These are phyloP conservation scores for Lacerta bilineata DNA, from an alignment of 2,797 vertebrate genomes.

Conservation along the genomic window DNA sequence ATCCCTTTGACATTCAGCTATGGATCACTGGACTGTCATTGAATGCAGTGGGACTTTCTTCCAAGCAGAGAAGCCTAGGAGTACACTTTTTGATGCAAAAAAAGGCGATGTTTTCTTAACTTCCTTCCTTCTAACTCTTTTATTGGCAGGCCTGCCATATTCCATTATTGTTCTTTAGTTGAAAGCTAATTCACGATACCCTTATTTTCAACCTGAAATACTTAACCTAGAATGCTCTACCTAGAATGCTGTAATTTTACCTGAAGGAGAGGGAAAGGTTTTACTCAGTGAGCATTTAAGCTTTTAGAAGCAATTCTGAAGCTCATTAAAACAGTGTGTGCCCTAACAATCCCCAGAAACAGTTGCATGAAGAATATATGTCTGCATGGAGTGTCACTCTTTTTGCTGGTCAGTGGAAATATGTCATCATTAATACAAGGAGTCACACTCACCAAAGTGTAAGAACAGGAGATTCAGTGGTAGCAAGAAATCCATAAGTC, in stretches of 20 bases:
- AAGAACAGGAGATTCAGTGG: neutral
- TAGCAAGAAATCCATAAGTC: neutral
- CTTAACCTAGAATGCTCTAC: neutral
- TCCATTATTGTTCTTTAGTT: neutral
- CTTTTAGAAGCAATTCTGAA: conserved; percentile 30
- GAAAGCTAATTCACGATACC: neutral
- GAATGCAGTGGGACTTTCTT: neutral
- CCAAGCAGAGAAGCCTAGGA: too few relatives aligned
- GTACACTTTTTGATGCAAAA: neutral
- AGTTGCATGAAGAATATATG: neutral
- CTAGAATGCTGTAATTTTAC: conserved; percentile 6
- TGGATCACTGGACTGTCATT: neutral
- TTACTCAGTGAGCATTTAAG: conserved; percentile 6
- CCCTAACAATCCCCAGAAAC: conserved; percentile 21
- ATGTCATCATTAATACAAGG: neutral
- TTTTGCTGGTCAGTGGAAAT: neutral
- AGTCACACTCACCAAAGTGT: neutral
- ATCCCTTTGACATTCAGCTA: neutral
- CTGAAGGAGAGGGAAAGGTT: neutral
- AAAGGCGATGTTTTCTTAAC: neutral
- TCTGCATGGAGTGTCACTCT: neutral
- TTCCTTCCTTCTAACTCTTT: neutral
- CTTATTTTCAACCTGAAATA: conserved; percentile 24
- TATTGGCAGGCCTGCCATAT: neutral
- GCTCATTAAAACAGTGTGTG: neutral